These are phyloP conservation scores for Ciconia maguari DNA, from an alignment of 2,113 vertebrate species.

Conservation along the genomic window DNA sequence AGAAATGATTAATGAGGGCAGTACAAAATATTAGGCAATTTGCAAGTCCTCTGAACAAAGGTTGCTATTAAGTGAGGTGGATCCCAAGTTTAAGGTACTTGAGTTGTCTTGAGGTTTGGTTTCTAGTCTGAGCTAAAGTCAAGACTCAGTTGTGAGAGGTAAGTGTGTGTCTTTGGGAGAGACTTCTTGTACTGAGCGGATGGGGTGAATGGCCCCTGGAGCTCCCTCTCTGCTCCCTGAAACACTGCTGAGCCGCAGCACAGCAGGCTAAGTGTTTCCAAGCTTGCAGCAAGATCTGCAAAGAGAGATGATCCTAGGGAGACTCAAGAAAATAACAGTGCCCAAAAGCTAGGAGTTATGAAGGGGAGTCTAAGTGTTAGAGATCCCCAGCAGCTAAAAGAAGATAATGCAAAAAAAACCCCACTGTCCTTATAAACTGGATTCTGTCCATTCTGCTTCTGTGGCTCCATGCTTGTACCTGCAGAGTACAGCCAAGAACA, in stretches of 20 bases:
- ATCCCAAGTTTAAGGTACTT: neutral
- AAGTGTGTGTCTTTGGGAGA: neutral
- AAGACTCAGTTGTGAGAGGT: neutral
- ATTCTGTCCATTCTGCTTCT: neutral
- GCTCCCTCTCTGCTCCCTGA: neutral
- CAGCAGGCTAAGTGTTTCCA: neutral
- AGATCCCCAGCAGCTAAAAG: neutral
- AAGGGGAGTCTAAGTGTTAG: neutral
- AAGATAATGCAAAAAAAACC: neutral
- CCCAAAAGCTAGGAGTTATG: neutral
- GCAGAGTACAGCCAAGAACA: neutral
- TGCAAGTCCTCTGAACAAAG: neutral
- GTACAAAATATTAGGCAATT: neutral
- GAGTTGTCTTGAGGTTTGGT: neutral
- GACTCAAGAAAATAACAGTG: neutral
- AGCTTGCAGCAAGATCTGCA: neutral
- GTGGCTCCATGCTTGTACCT: accelerated
- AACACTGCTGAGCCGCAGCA: neutral
- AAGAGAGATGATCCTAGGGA: neutral
- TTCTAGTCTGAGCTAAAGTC: neutral
- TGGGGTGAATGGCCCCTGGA: neutral
- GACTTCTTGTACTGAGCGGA: neutral
- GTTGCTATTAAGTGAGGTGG: neutral
- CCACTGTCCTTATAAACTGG: neutral
- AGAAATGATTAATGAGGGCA: neutral